These are phyloP conservation scores for Myripristis murdjan DNA, from an alignment of 2,797 vertebrate species.

Conservation along the genomic window DNA sequence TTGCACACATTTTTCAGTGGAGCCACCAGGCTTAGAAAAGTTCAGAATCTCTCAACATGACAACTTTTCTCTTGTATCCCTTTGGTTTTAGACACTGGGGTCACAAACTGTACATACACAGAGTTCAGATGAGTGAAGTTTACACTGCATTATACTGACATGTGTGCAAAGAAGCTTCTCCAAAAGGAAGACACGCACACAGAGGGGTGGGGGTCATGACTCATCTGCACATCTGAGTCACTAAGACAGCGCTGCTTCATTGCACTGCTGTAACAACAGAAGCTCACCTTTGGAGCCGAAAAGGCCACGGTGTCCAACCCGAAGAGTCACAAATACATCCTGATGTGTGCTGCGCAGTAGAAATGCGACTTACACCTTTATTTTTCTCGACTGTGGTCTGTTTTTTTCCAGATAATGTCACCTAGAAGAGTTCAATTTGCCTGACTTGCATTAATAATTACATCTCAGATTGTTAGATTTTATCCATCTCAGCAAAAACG, in stretches of 20 bases:
- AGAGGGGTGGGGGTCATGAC: background rate
- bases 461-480: too few species aligned
- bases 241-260: background rate
- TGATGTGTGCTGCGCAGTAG: too few species aligned
- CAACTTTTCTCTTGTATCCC: background rate
- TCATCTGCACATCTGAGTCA: slow-evolving; percentile 28
- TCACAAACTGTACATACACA: background rate
- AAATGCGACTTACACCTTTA: too few species aligned
- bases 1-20: background rate
- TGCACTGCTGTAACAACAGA: background rate
- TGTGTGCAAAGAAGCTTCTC: slow-evolving; percentile 6
- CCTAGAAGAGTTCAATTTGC: background rate
- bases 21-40: slow-evolving; percentile 8
- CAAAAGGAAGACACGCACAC: slow-evolving; percentile 3
- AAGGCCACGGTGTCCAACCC: background rate
- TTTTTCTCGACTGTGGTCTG: too few species aligned
- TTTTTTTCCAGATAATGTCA: background rate
- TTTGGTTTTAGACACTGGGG: slow-evolving; percentile 19
- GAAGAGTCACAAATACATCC: background rate
- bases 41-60: slow-evolving; percentile 10
- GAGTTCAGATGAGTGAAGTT: slow-evolving; percentile 21
- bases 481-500: too few species aligned
- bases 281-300: background rate
- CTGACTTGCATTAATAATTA: background rate
- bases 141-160: background rate